Percentiles rank a stretch among this genome's conserved stretches.
phyloP scores from a whole-genome alignment of 1,140 invertebrate species.

The Euura lappo region DNA sequence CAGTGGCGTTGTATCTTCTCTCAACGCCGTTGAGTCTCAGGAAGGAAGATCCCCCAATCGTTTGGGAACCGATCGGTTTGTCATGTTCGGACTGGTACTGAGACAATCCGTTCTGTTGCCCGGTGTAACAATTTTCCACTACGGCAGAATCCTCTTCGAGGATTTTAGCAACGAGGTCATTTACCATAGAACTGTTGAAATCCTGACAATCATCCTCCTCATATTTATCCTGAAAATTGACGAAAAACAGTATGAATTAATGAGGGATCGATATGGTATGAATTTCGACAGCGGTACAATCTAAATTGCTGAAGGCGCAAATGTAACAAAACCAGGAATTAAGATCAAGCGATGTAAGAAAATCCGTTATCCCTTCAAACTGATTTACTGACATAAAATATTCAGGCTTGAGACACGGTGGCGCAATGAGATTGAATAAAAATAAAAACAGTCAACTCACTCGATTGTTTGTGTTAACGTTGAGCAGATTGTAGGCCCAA shows the following conservation, averaged over 20 bases:
- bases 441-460: slow-evolving; percentile 34
- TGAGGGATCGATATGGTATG: slow-evolving; percentile 53
- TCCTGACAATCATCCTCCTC: slow-evolving; percentile 61
- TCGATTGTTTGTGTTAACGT: slow-evolving; percentile 44
- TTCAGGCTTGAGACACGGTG: no score
- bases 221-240: slow-evolving; percentile 54
- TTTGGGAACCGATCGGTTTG: background rate
- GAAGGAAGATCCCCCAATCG: background rate
- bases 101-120: slow-evolving; percentile 39
- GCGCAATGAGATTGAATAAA: no score
- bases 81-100: slow-evolving; percentile 23
- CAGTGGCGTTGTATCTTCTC: background rate
- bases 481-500: slow-evolving; percentile 51
- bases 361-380: no score
- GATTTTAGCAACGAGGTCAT: slow-evolving; percentile 69
- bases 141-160: slow-evolving; percentile 65
- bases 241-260: slow-evolving; percentile 21
- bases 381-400: no score
- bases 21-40: background rate
- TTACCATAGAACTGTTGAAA: slow-evolving; percentile 68
- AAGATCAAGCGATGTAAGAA: slow-evolving; percentile 6
- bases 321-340: background rate
- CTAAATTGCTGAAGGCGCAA: slow-evolving; percentile 1
- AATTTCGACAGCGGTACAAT: slow-evolving; percentile 15
- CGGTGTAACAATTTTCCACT: slow-evolving; percentile 51